These are phyloP conservation scores for Zootoca vivipara DNA, from an alignment of 2,113 vertebrate species.

Conservation along the genomic window DNA sequence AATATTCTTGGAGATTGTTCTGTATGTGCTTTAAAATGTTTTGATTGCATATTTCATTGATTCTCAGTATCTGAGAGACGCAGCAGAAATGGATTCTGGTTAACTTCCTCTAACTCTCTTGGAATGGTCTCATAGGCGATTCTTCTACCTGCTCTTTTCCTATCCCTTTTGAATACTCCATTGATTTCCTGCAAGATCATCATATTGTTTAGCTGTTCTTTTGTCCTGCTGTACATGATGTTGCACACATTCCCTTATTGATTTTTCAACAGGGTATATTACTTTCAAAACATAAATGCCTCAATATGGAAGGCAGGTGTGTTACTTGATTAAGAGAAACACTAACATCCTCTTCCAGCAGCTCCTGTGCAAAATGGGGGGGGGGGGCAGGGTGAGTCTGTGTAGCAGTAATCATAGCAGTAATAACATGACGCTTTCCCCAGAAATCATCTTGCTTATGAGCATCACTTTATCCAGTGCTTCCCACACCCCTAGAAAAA, in stretches of 20 bases:
- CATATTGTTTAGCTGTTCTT: conserved; percentile 59
- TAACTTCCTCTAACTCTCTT: conserved; percentile 35
- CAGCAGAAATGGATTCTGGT: conserved; percentile 22
- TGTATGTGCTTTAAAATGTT: conserved; percentile 39
- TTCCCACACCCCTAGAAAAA: no score
- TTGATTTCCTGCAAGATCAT: conserved; percentile 69
- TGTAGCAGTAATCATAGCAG: background rate
- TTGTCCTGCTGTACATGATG: conserved; percentile 51
- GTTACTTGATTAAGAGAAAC: conserved; percentile 55
- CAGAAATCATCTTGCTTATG: background rate
- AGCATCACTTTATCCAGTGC: no score
- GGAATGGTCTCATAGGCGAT: conserved; percentile 33
- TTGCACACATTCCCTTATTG: conserved; percentile 69
- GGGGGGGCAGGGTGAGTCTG: background rate
- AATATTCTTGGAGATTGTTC: background rate
- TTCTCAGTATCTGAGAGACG: conserved; percentile 31
- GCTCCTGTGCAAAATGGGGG: background rate
- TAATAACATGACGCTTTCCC: background rate
- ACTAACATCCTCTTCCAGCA: background rate
- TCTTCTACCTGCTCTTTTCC: conserved; percentile 59
- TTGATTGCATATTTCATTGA: conserved; percentile 51
- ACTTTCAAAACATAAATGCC: conserved; percentile 68
- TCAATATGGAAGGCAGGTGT: conserved; percentile 37
- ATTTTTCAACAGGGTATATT: conserved; percentile 73
- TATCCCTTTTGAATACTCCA: conserved; percentile 62